phyloP scores from a whole-genome alignment of 2,888 invertebrate species.

The Mellilla xanthometata region DNA sequence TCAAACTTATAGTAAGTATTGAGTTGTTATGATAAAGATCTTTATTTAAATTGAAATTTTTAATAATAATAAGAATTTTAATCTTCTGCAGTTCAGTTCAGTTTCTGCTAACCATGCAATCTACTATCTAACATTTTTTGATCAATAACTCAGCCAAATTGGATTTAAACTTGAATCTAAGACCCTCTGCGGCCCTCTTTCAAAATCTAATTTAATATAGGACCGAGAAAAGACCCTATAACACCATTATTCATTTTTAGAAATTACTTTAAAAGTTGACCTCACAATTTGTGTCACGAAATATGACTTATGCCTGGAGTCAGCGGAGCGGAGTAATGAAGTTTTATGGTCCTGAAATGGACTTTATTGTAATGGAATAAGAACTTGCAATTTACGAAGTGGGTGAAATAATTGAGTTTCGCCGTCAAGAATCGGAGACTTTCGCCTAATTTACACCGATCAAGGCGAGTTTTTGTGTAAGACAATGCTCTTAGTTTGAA shows the following conservation, averaged over 20 bases:
- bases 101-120: too few species aligned
- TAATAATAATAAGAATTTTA: too few species aligned
- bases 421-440: slow-evolving; percentile 33
- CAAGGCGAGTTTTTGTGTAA: neutral
- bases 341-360: slow-evolving; percentile 38
- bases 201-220: slow-evolving; percentile 36
- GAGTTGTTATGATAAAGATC: too few species aligned
- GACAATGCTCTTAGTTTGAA: neutral
- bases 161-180: slow-evolving; percentile 22
- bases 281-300: slow-evolving; percentile 45
- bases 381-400: slow-evolving; percentile 30
- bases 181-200: slow-evolving; percentile 25
- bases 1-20: too few species aligned
- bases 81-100: too few species aligned
- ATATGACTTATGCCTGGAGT: slow-evolving; percentile 40
- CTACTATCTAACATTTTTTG: neutral
- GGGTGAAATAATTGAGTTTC: slow-evolving; percentile 39
- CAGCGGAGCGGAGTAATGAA: slow-evolving; percentile 39
- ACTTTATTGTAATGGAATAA: slow-evolving; percentile 39
- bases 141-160: slow-evolving; percentile 16
- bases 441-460: slow-evolving; percentile 17
- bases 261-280: slow-evolving; percentile 45
- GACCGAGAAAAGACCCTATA: slow-evolving; percentile 28
- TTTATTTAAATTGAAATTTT: too few species aligned
- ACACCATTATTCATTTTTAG: slow-evolving; percentile 42